phyloP scores from a whole-genome alignment of 2,113 vertebrate genomes.

The Thalassarche chlororhynchos region DNA sequence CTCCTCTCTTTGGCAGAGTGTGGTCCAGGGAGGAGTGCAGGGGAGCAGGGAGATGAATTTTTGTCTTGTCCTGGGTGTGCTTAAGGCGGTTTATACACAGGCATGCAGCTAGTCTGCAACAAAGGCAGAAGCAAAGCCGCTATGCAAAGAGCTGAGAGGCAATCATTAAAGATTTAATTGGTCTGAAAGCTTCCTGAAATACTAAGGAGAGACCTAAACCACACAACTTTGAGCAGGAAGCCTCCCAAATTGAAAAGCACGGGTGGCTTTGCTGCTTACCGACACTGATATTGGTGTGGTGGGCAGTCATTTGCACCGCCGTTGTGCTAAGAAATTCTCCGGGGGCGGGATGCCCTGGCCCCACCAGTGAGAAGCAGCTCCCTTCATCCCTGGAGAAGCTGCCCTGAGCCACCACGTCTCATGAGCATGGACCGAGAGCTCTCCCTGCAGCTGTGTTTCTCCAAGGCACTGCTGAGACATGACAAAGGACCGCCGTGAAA shows the following conservation, averaged over 20 bases:
- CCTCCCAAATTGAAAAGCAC: background rate
- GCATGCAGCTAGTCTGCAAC: background rate
- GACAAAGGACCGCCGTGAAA: background rate
- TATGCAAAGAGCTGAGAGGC: background rate
- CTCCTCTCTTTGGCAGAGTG: background rate
- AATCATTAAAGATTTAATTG: background rate
- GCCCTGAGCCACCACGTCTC: background rate
- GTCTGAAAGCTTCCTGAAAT: background rate
- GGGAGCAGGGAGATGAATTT: background rate
- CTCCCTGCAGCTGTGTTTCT: background rate
- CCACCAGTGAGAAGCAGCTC: background rate
- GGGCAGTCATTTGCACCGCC: background rate
- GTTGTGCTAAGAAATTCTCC: background rate
- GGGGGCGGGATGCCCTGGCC: background rate
- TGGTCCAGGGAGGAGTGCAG: background rate
- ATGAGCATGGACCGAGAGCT: background rate
- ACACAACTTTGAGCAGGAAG: background rate
- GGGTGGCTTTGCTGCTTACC: background rate
- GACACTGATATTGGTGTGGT: fast-evolving
- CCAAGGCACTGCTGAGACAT: background rate
- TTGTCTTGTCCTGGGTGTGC: background rate
- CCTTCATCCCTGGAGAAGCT: background rate
- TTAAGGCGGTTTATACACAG: background rate
- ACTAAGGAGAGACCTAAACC: background rate
- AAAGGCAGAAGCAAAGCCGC: background rate